Conservation (phyloP, 1,140 invertebrate species). For the silkworm (Bombyx mori) region DNA sequence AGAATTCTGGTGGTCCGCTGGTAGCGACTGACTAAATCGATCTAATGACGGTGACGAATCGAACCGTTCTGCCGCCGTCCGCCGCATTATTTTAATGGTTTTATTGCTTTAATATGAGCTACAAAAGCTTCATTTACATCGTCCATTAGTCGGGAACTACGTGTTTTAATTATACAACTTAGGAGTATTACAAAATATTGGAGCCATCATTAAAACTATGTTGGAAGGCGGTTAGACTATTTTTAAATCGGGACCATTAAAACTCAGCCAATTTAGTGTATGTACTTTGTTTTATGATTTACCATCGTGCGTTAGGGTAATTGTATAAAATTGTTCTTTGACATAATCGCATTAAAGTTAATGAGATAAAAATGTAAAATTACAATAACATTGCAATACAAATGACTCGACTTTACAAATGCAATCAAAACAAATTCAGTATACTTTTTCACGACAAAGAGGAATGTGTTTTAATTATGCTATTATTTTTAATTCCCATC, state of each 20-base stretch:
- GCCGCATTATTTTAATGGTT: constrained; percentile 56
- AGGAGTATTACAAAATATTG: too few species aligned
- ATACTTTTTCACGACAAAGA: constrained; percentile 31
- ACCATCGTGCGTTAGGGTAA: too few species aligned
- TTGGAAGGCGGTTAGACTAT: too few species aligned
- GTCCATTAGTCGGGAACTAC: constrained; percentile 18
- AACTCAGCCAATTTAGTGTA: too few species aligned
- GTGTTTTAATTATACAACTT: not conserved
- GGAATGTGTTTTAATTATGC: constrained; percentile 60
- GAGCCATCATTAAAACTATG: too few species aligned
- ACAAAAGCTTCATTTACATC: constrained; percentile 32
- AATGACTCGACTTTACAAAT: constrained; percentile 1
- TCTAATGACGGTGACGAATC: constrained; percentile 62
- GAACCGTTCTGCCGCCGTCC: constrained; percentile 26
- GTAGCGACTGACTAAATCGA: constrained; percentile 23
- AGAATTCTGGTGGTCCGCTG: constrained; percentile 35
- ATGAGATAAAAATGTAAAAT: not conserved
- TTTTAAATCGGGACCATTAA: too few species aligned
- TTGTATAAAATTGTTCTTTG: too few species aligned
- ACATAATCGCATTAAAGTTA: too few species aligned
- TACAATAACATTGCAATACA: constrained; percentile 2
- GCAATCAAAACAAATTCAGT: constrained; percentile 12
- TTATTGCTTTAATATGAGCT: constrained; percentile 51
- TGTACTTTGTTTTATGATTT: too few species aligned
- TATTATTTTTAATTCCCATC: constrained; percentile 64